These are phyloP conservation scores for Galemys pyrenaicus DNA, from an alignment of 2,113 vertebrate species.

Conservation along the genomic window DNA sequence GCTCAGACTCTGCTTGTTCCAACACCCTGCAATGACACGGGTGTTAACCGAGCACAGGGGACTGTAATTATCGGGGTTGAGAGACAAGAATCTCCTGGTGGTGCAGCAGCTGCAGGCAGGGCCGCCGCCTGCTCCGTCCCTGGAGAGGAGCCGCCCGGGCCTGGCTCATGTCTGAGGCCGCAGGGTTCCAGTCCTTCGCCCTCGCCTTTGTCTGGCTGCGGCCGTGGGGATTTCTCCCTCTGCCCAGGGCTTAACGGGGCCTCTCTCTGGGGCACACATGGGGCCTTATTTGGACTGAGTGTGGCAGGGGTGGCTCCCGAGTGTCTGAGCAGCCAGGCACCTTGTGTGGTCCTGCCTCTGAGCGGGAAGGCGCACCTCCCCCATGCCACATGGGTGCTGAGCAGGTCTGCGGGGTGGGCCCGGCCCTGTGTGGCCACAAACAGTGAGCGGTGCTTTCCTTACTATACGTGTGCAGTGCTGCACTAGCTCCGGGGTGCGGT, in stretches of 20 bases:
- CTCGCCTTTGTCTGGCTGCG: not conserved
- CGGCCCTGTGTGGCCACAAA: not conserved
- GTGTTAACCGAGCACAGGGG: constrained; percentile 68
- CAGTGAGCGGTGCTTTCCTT: not conserved
- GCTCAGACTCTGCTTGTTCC: constrained; percentile 62
- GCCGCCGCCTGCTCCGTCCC: constrained; percentile 49
- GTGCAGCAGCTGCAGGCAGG: constrained; percentile 59
- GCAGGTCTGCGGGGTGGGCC: not conserved
- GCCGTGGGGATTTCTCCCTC: fast-evolving
- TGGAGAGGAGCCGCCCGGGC: constrained; percentile 18
- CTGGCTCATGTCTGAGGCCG: not conserved
- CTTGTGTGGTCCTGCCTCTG: constrained; percentile 22
- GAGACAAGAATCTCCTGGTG: constrained; percentile 74
- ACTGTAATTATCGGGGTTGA: constrained; percentile 74
- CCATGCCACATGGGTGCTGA: not conserved
- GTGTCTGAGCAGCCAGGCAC: not conserved
- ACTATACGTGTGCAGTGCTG: not conserved
- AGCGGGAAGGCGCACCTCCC: not conserved
- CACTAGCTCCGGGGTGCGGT: not conserved
- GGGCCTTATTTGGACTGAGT: not conserved
- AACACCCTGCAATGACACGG: constrained; percentile 73
- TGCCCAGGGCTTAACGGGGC: fast-evolving
- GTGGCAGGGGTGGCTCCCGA: not conserved
- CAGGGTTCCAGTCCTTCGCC: not conserved
- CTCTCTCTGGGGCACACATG: not conserved